Evolutionary conservation across 2,113 vertebrate species (phyloP).

Genomic region (Rhodinocichla rosea): DNA sequence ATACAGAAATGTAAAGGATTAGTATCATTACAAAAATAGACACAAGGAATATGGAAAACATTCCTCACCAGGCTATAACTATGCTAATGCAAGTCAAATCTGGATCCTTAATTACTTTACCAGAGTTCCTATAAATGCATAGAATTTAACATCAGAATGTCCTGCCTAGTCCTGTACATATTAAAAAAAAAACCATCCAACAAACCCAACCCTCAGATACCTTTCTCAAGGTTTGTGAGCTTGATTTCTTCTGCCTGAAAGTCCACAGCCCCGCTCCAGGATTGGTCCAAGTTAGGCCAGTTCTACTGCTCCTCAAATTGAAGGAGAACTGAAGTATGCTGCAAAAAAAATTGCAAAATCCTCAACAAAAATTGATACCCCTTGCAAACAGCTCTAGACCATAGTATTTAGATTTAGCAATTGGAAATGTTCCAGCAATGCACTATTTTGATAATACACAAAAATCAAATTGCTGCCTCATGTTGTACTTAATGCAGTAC

Average conservation of each 20-base stretch:
- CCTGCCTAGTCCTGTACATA: not conserved
- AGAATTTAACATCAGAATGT: constrained; percentile 61
- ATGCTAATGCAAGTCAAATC: constrained; percentile 60
- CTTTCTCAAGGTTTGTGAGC: not conserved
- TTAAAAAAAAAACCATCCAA: not conserved
- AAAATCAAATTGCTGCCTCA: not conserved
- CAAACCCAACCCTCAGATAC: not conserved
- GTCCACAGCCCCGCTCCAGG: not conserved
- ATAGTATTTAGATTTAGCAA: not conserved
- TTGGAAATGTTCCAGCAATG: not conserved
- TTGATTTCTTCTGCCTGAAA: not conserved
- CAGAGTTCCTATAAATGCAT: constrained; percentile 57
- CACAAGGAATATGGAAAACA: constrained; percentile 59
- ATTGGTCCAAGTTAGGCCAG: not conserved
- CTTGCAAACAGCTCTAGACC: not conserved
- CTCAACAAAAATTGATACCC: not conserved
- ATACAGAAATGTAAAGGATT: constrained; percentile 67
- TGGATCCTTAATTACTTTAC: constrained; percentile 64
- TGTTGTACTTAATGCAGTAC: not conserved
- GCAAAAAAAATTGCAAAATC: not conserved
- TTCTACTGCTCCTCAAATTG: not conserved
- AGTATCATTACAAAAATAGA: constrained; percentile 64
- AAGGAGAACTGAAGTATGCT: not conserved
- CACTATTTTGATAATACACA: not conserved
- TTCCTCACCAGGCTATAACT: constrained; percentile 63